Evolutionary conservation across 64 coral and sea anemone species (phyloP).

Genomic region (Stichodactyla helianthus): DNA sequence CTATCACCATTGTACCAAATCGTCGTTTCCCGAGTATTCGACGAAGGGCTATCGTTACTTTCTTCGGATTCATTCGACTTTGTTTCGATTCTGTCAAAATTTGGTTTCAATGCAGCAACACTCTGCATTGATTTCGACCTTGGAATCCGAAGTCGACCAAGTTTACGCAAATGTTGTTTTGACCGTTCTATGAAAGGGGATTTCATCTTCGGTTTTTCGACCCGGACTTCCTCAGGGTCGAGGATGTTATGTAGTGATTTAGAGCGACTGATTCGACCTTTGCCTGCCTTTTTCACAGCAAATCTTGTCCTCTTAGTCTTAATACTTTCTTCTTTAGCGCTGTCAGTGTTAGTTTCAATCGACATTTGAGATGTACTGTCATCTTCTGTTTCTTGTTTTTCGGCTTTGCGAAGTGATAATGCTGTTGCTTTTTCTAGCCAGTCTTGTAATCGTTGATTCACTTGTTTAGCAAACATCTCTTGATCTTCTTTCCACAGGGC

Average conservation of each 20-base stretch:
- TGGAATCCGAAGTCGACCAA: background rate
- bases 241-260: background rate
- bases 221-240: background rate
- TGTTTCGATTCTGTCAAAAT: background rate
- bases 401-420: background rate
- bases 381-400: background rate
- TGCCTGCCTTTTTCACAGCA: background rate
- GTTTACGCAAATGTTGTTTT: background rate
- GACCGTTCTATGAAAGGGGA: background rate
- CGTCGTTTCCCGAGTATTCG: background rate
- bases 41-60: background rate
- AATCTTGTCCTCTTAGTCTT: background rate
- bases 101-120: background rate
- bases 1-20: background rate
- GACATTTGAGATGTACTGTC: background rate
- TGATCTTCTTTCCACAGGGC: constrained; percentile 19
- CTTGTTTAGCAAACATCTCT: constrained; percentile 4
- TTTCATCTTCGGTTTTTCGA: background rate
- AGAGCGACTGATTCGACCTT: background rate
- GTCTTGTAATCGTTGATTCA: background rate
- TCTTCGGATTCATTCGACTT: constrained; percentile 1
- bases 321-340: background rate
- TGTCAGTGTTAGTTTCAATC: background rate
- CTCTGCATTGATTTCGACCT: constrained; percentile 12
- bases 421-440: constrained; percentile 20